Evolutionary conservation across 2,797 vertebrate species (phyloP).

Genomic region (Botia kubotai): DNA sequence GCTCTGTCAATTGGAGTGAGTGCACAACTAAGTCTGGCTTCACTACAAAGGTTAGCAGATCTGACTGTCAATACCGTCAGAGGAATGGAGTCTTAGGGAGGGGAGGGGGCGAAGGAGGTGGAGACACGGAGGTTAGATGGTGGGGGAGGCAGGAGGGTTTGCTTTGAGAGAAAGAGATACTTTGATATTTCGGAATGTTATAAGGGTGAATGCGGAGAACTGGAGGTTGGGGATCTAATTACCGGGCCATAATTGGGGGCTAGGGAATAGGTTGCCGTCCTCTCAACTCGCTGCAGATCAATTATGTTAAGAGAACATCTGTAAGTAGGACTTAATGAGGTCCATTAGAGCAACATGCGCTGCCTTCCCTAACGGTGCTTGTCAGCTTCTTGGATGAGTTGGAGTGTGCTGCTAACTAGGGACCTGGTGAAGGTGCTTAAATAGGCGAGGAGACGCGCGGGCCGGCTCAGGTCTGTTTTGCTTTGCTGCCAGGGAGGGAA

Average conservation of each 20-base stretch:
- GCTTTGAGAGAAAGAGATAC: slow-evolving; percentile 99
- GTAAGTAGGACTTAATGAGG: slow-evolving; percentile 99
- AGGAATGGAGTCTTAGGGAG: slow-evolving; percentile 84
- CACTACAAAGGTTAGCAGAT: slow-evolving; percentile 99
- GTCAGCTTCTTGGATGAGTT: slow-evolving; percentile 99
- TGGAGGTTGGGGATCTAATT: slow-evolving; percentile 99
- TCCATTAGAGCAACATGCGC: slow-evolving; percentile 99
- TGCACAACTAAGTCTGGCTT: slow-evolving; percentile 94
- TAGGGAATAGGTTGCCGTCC: slow-evolving; percentile 99
- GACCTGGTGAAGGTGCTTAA: slow-evolving; percentile 96
- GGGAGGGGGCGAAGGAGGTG: slow-evolving; percentile 58
- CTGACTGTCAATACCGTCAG: slow-evolving; percentile 98
- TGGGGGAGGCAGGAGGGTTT: slow-evolving; percentile 74
- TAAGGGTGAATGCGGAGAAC: slow-evolving; percentile 99
- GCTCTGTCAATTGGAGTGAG: slow-evolving; percentile 93
- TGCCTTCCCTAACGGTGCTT: slow-evolving; percentile 98
- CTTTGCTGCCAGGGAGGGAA: slow-evolving; percentile 77
- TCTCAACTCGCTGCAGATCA: slow-evolving; percentile 99
- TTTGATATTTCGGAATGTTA: slow-evolving; percentile 99
- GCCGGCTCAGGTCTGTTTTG: slow-evolving; percentile 81
- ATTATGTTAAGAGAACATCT: slow-evolving; percentile 99
- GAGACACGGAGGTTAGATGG: slow-evolving; percentile 60
- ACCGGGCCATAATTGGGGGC: slow-evolving; percentile 99
- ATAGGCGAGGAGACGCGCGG: slow-evolving; percentile 87
- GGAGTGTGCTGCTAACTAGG: slow-evolving; percentile 97